phyloP scores from a whole-genome alignment of 1,140 invertebrate species.

The Anadara kagoshimensis region DNA sequence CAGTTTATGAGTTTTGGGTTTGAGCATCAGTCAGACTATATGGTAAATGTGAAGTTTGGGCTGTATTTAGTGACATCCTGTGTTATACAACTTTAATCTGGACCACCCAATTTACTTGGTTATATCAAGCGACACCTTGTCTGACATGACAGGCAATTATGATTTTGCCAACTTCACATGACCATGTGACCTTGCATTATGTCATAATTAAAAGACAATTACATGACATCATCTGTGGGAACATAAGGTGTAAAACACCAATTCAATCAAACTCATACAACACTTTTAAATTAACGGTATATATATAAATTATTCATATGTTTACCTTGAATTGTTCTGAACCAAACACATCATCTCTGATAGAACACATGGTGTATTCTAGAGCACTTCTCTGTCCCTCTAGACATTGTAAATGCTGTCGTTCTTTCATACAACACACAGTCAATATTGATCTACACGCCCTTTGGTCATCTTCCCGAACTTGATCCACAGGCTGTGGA shows the following conservation, averaged over 20 bases:
- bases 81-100: no score
- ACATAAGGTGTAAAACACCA: background rate
- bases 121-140: no score
- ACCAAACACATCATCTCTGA: conserved; percentile 55
- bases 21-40: no score
- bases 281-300: background rate
- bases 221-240: no score
- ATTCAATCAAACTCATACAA: background rate
- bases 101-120: no score
- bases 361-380: conserved; percentile 55
- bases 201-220: no score
- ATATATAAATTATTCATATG: background rate
- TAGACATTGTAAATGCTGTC: conserved; percentile 60
- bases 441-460: conserved; percentile 57
- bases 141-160: no score
- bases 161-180: no score
- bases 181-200: no score
- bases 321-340: conserved; percentile 64
- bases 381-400: conserved; percentile 60
- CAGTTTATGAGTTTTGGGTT: no score
- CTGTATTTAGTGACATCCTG: no score
- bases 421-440: conserved; percentile 69
- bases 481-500: conserved; percentile 35
- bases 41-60: no score
- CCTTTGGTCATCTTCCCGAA: conserved; percentile 39